phyloP scores from a whole-genome alignment of 2,888 invertebrate genomes.

The Melanargia galathea region DNA sequence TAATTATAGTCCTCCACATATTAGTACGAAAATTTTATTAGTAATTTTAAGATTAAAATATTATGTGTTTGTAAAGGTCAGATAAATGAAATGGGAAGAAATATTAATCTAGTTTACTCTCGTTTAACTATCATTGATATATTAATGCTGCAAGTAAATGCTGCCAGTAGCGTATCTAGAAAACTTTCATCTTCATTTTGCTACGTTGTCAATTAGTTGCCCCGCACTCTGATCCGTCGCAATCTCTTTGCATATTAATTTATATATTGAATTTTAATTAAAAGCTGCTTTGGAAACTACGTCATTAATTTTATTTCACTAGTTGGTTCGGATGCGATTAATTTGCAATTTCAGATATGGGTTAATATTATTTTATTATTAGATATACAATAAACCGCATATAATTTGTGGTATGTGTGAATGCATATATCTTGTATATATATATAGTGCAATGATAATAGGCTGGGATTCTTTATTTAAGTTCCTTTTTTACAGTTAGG shows the following conservation, averaged over 20 bases:
- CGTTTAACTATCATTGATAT: no score
- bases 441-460: no score
- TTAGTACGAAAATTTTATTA: no score
- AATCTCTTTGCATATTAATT: not conserved
- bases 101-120: not conserved
- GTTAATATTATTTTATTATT: not conserved
- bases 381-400: no score
- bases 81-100: not conserved
- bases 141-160: conserved; percentile 4
- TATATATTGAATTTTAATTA: conserved; percentile 6
- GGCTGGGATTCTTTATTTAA: no score
- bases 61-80: no score
- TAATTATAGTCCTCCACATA: no score
- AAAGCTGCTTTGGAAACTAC: not conserved
- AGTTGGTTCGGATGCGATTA: not conserved
- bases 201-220: not conserved
- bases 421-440: no score
- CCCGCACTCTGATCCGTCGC: not conserved
- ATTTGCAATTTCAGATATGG: not conserved
- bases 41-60: no score
- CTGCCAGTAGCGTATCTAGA: not conserved
- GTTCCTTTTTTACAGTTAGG: no score
- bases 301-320: not conserved
- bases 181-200: conserved; percentile 5
- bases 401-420: no score